Base-by-base conservation (phyloP, 2,797 vertebrate species). In the Chelmon rostratus region DNA sequence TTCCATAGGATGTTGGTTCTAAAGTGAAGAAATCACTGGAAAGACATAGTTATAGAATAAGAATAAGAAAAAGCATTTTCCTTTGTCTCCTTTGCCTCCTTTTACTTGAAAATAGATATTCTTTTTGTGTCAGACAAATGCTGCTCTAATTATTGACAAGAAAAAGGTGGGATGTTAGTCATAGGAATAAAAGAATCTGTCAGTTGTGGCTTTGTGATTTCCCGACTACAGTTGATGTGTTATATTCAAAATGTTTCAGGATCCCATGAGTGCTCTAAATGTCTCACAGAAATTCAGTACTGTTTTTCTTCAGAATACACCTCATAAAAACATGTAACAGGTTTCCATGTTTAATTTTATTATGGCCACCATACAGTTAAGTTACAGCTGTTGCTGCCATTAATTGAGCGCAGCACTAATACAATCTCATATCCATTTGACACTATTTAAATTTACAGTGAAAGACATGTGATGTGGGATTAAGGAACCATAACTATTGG, bases 351-450 rank as follows among this genome's bases (percentile, higher is more conserved):
- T 46, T 37, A 19, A 38, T 52, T 19, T 31, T 63, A 31, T 59
- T 23, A 18, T 33, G 23, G 63, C 16, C 62, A 44, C 31, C 3
- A 5, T 31, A 52, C 46, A 58, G 38, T 69, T 37, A 49, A 70
- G 68, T 52, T 73, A 56, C 83, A 84, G 81, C 88, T 87, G 76
- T 38, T 69, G 74, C 58, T 77, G 82, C 50, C 68, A 44, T 38
- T 76, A 65, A 76, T 8, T 38, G 11, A 78, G 33, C 37, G n/a
- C 44, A 53, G 52, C 59, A 25, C 54, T 21, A 31, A 18, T 61
- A 37, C 38, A 38, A 46, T 79, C 68, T 62, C 4, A n/a, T 2
- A 25, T 80, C 25, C 16, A 28, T 73, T 1, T 67, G 68, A 76
- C 68, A 64, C 74, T 33, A 25, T 53, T 54, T 28, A 33, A 40